phyloP scores from a whole-genome alignment of 1,140 invertebrate genomes.

The Bicyclus anynana region DNA sequence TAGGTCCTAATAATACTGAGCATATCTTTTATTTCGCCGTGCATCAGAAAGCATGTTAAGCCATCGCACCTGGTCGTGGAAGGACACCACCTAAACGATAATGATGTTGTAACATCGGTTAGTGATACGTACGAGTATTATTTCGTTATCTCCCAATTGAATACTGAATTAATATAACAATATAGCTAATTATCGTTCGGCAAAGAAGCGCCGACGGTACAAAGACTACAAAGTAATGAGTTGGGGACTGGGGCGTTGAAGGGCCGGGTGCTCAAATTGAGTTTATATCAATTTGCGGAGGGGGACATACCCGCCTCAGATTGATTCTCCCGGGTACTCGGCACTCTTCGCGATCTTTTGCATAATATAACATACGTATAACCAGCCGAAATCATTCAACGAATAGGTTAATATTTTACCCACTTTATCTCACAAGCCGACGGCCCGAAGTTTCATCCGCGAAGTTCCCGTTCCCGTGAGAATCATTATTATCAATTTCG shows the following conservation, averaged over 20 bases:
- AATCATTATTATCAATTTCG: too few species aligned
- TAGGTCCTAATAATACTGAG: too few species aligned
- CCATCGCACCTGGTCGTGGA: too few species aligned
- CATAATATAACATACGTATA: neutral
- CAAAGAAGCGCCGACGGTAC: conserved; percentile 10
- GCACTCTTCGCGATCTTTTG: neutral
- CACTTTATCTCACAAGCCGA: neutral
- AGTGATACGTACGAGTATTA: too few species aligned
- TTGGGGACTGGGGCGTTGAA: conserved; percentile 8
- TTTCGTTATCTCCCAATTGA: neutral
- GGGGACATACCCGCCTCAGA: conserved; percentile 29
- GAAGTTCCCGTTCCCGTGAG: too few species aligned
- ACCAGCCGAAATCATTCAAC: neutral
- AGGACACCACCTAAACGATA: too few species aligned
- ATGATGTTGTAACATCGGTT: too few species aligned
- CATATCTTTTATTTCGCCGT: too few species aligned
- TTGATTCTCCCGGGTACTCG: conserved; percentile 36
- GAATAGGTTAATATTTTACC: neutral
- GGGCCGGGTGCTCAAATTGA: conserved; percentile 48
- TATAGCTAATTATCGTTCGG: neutral
- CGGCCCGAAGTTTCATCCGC: too few species aligned
- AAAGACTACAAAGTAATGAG: conserved; percentile 15
- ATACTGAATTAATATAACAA: neutral
- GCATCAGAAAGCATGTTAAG: too few species aligned
- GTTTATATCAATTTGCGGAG: conserved; percentile 57